Evolutionary conservation across 2,113 vertebrate genomes (phyloP).

Genomic region (Litocranius walleri): DNA sequence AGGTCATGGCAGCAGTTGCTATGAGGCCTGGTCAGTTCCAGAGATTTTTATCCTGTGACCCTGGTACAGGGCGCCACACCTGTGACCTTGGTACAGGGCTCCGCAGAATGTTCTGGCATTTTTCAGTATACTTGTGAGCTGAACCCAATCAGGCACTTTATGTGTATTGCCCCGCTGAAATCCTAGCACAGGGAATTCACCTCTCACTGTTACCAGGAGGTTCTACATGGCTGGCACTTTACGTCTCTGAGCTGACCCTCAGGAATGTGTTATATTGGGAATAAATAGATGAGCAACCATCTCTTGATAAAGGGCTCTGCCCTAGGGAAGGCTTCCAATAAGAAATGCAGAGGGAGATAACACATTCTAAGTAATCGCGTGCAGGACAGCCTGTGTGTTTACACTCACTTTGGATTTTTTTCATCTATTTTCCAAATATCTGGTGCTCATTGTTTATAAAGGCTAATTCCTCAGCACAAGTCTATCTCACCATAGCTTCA

Average conservation of each 20-base stretch:
- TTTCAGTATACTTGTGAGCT: not conserved
- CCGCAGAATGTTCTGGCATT: not conserved
- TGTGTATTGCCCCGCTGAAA: rapidly evolving
- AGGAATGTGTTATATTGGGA: not conserved
- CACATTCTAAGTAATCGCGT: rapidly evolving
- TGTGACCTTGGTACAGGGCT: not conserved
- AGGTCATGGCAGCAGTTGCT: not conserved
- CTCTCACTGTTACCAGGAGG: not conserved
- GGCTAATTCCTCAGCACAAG: not conserved
- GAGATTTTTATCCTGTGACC: not conserved
- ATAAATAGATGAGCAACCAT: not conserved
- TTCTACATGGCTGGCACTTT: not conserved
- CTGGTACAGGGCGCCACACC: not conserved
- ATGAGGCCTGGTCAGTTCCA: not conserved
- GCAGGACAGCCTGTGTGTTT: not conserved
- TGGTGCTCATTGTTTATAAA: not conserved
- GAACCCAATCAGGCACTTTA: not conserved
- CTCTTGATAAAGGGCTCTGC: not conserved
- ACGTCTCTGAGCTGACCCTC: not conserved
- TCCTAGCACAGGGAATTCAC: not conserved
- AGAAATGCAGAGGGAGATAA: not conserved
- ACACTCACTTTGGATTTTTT: not conserved
- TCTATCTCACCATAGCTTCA: not conserved
- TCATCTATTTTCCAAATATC: not conserved
- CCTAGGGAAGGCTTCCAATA: not conserved